These are phyloP conservation scores for Sinocyclocheilus maitianheensis DNA, from an alignment of 2,113 vertebrate species.

Conservation along the genomic window DNA sequence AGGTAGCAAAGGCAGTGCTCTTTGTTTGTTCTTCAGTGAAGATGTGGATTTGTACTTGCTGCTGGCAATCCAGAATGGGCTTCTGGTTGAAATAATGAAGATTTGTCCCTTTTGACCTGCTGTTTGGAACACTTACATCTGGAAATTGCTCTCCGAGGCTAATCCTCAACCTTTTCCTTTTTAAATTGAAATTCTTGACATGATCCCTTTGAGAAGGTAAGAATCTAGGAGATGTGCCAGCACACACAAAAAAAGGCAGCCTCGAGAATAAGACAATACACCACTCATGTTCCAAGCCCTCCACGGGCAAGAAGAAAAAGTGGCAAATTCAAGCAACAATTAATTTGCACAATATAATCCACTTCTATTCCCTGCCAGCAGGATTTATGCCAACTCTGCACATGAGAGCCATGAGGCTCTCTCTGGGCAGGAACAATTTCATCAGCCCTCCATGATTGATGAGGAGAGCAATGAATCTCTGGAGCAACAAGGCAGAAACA, in stretches of 20 bases:
- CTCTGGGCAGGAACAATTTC: slow-evolving; percentile 56
- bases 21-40: slow-evolving; percentile 30
- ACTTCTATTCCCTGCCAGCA: slow-evolving; percentile 46
- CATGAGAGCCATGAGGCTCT: slow-evolving; percentile 42
- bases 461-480: slow-evolving; percentile 57
- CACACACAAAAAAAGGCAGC: not conserved
- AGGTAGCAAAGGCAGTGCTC: not conserved
- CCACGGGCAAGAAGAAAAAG: slow-evolving; percentile 21
- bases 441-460: slow-evolving; percentile 57
- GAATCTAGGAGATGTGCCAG: slow-evolving; percentile 13
- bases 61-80: not conserved
- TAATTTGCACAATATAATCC: slow-evolving; percentile 53
- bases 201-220: not conserved
- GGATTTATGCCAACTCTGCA: slow-evolving; percentile 53
- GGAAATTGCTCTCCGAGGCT: not conserved
- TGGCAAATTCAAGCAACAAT: slow-evolving; percentile 39
- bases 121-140: not conserved
- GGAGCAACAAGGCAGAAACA: slow-evolving; percentile 54
- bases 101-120: not conserved
- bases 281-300: slow-evolving; percentile 8
- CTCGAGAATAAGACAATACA: slow-evolving; percentile 16
- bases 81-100: not conserved
- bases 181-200: slow-evolving; percentile 5
- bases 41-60: not conserved
- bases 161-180: not conserved